Evolutionary conservation across 2,888 invertebrate species (phyloP).

Genomic region (Aquatica leii): DNA sequence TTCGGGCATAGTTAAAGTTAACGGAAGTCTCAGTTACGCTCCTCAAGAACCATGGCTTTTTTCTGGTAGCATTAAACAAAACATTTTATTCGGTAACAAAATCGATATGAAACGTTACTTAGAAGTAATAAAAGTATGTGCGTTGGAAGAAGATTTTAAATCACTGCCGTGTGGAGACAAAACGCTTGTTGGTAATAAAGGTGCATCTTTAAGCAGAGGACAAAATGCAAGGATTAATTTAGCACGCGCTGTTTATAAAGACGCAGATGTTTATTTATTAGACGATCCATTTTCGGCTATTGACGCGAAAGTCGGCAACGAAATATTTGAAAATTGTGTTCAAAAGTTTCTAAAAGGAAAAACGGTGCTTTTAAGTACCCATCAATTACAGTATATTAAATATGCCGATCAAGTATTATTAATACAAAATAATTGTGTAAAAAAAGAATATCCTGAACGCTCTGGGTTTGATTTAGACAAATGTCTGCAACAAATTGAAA

Average conservation of each 20-base stretch:
- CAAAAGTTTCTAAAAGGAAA: slow-evolving; percentile 69
- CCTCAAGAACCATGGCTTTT: slow-evolving; percentile 88
- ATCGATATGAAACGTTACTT: slow-evolving; percentile 73
- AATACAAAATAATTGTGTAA: neutral
- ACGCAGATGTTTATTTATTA: slow-evolving; percentile 83
- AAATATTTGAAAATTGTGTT: slow-evolving; percentile 84
- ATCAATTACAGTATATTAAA: slow-evolving; percentile 72
- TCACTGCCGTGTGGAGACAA: slow-evolving; percentile 80
- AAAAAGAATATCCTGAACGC: slow-evolving; percentile 55
- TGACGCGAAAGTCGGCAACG: slow-evolving; percentile 85
- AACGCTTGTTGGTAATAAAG: slow-evolving; percentile 79
- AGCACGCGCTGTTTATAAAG: slow-evolving; percentile 83
- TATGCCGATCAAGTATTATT: slow-evolving; percentile 61
- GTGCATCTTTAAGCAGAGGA: slow-evolving; percentile 77
- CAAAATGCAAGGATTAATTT: slow-evolving; percentile 88
- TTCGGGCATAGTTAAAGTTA: slow-evolving; percentile 70
- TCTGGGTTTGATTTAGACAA: slow-evolving; percentile 64
- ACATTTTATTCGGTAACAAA: slow-evolving; percentile 85
- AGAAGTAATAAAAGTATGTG: slow-evolving; percentile 73
- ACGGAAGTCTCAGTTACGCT: slow-evolving; percentile 77
- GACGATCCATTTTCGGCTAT: slow-evolving; percentile 92
- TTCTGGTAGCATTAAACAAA: slow-evolving; percentile 84
- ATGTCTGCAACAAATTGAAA: slow-evolving; percentile 55
- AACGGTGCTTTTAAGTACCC: slow-evolving; percentile 78
- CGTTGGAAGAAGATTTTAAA: slow-evolving; percentile 74